Conservation (phyloP, 1,140 invertebrate genomes). For the Mycetomoellerius zeteki region DNA sequence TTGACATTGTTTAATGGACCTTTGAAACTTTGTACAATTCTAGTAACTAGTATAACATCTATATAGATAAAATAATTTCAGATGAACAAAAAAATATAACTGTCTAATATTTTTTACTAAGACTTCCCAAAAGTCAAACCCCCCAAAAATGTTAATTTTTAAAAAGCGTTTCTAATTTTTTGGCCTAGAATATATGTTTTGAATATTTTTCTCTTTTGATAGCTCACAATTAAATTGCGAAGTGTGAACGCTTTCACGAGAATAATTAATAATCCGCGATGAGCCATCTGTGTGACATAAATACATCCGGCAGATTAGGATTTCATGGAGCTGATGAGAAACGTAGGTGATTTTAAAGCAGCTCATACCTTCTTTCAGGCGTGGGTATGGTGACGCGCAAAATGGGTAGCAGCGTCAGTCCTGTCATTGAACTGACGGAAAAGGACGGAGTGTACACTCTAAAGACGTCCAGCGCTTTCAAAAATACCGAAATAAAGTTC, state of each 20-base stretch:
- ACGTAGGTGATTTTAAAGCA: not conserved
- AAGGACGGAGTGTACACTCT: conserved; percentile 91
- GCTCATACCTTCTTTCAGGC: conserved; percentile 87
- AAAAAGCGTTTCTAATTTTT: too few relatives aligned
- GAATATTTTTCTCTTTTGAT: not conserved
- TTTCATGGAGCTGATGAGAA: not conserved
- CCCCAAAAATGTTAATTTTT: too few relatives aligned
- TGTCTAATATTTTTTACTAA: too few relatives aligned
- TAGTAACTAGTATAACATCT: too few relatives aligned
- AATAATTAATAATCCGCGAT: not conserved
- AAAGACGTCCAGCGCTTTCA: conserved; percentile 94
- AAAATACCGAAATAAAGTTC: conserved; percentile 93
- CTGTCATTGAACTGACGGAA: conserved; percentile 91
- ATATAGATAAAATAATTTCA: too few relatives aligned
- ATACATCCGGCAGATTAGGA: not conserved
- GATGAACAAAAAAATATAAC: too few relatives aligned
- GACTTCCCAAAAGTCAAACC: too few relatives aligned
- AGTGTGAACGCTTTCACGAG: not conserved
- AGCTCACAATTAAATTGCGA: not conserved
- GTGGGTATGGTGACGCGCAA: conserved; percentile 92
- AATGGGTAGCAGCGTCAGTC: conserved; percentile 91
- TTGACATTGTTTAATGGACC: too few relatives aligned
- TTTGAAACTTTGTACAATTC: too few relatives aligned
- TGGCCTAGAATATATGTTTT: too few relatives aligned
- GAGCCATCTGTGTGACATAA: not conserved